Base-by-base conservation (phyloP, 2,888 invertebrate species). In the Fragum fragum region DNA sequence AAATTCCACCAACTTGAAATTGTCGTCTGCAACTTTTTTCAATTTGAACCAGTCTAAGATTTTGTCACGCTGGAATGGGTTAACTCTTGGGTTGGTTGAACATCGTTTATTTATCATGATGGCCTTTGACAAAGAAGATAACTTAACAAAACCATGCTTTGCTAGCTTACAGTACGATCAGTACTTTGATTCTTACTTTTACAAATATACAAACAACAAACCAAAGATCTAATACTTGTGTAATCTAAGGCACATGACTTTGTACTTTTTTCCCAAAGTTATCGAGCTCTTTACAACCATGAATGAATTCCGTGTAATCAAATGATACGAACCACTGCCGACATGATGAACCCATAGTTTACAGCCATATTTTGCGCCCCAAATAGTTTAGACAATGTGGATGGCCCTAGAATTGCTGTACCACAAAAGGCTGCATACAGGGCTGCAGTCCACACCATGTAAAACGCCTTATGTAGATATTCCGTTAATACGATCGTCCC, bases 331-430 rank as follows among this genome's bases (percentile, higher is more conserved):
- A 78, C 78, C 36, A 73, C 55, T 1, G 69, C 73, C 26, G 57
- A 32, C n/a, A 42, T 66, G 11, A 73, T 26, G 57, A 78, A 69
- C 0, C 78, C 78, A 47, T 66, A 72, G 47, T 78, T 78, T 9
- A 78, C 55, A 0, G 73, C 73, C 73, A 78, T 73, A 68, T 78
- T 73, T 7, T 73, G 39, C 9, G 72, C 66, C 16, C 78, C 73
- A 23, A 73, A 78, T 11, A 78, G 47, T 55, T 73, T 73, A 28
- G 73, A 53, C 26, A 78, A 52, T 16, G 73, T 69, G 5, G 73
- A 52, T 21, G 78, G 78, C 7, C 57, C 59, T 6, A 66, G 39
- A 5, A 68, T 26, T 47, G 66, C 39, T 14, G 68, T 55, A 11
- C 29, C 73, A 36, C 68, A 73, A 5, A 59, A 78, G 14, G 53